Evolutionary conservation across 2,888 invertebrate species (phyloP).

Genomic region (Chirona hameri): DNA sequence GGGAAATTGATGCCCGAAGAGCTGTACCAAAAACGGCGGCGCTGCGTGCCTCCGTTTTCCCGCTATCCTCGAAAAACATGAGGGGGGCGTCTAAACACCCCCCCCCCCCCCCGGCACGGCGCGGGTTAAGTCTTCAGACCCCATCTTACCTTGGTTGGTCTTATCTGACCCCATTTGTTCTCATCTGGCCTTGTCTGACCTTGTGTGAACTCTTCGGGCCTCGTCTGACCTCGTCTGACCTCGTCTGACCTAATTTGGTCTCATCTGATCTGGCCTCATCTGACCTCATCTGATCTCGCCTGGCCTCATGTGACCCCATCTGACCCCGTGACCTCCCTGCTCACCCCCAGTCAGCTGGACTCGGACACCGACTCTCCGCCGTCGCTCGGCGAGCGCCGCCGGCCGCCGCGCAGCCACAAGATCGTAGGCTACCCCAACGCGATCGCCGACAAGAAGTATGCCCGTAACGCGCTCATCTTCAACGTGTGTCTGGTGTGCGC

Average conservation of each 20-base stretch:
- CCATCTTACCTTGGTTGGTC: too few species aligned
- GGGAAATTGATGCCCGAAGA: too few species aligned
- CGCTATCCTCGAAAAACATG: too few species aligned
- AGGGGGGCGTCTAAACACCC: too few species aligned
- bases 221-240: too few species aligned
- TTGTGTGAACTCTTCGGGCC: too few species aligned
- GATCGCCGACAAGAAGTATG: slow-evolving; percentile 83
- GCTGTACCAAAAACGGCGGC: too few species aligned
- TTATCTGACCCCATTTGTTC: too few species aligned
- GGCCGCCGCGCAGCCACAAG: slow-evolving; percentile 43
- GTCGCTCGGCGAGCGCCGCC: neutral
- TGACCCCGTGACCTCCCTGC: neutral
- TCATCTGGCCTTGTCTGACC: too few species aligned
- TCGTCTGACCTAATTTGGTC: neutral
- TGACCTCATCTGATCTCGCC: neutral
- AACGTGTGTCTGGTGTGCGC: slow-evolving; percentile 93
- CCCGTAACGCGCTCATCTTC: slow-evolving; percentile 90
- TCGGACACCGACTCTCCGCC: neutral
- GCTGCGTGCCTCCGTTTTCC: too few species aligned
- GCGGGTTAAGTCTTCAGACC: too few species aligned
- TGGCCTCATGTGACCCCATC: neutral
- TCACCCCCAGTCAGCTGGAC: neutral
- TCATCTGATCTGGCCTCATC: neutral
- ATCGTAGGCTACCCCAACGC: slow-evolving; percentile 65
- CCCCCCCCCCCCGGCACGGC: too few species aligned